These are phyloP conservation scores for Chymomyza costata DNA, from an alignment of 1,140 invertebrate genomes.

Conservation along the genomic window DNA sequence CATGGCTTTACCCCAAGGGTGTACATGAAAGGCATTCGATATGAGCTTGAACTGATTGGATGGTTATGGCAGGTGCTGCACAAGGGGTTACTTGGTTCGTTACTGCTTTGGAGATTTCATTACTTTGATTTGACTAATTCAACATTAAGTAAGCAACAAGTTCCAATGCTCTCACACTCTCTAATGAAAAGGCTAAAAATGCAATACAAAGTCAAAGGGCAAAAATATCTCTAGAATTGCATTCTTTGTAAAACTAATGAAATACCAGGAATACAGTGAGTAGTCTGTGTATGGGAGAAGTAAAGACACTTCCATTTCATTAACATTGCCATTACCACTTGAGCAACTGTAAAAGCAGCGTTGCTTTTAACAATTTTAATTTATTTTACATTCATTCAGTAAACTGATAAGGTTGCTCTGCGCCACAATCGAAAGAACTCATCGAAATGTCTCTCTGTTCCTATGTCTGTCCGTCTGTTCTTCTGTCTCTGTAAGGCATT, in stretches of 20 bases:
- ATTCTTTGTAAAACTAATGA: slow-evolving; percentile 49
- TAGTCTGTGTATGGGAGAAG: no score
- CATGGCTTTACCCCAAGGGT: neutral
- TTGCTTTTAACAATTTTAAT: slow-evolving; percentile 63
- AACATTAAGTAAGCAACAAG: slow-evolving; percentile 27
- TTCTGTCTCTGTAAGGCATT: slow-evolving; percentile 9
- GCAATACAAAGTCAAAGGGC: slow-evolving; percentile 13
- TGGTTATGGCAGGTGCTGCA: no score
- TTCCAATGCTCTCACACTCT: no score
- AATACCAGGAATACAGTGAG: slow-evolving; percentile 35
- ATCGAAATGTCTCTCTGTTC: neutral
- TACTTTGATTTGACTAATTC: slow-evolving; percentile 43
- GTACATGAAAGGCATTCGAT: no score
- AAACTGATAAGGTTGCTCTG: slow-evolving; percentile 52
- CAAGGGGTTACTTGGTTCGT: no score
- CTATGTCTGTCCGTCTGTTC: neutral
- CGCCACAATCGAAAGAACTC: slow-evolving; percentile 1
- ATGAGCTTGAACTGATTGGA: no score
- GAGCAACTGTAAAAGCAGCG: slow-evolving; percentile 47
- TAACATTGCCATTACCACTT: slow-evolving; percentile 69
- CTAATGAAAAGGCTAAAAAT: slow-evolving; percentile 6
- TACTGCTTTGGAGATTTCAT: slow-evolving; percentile 31
- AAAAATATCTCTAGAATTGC: slow-evolving; percentile 24
- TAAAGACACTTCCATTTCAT: slow-evolving; percentile 55
- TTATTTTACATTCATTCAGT: slow-evolving; percentile 66